Evolutionary conservation across 1,140 invertebrate species (phyloP).

Genomic region (Temnothorax longispinosus): DNA sequence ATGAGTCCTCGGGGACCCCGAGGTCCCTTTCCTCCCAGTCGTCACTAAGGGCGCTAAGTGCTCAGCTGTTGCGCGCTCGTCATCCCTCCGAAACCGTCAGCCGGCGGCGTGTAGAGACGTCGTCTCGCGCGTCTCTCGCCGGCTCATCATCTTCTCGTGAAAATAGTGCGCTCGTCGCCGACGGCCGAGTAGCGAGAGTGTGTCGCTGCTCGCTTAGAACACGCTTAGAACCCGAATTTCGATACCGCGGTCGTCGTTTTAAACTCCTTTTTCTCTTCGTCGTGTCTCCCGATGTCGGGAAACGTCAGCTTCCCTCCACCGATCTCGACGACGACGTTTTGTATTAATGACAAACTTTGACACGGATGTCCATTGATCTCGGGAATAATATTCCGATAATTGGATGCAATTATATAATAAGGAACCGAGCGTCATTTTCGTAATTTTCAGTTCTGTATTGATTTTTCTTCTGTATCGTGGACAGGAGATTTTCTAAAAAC

Average conservation of each 20-base stretch:
- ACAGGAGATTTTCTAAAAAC: too few relatives aligned
- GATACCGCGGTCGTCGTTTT: slow-evolving; percentile 12
- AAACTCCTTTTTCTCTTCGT: background rate
- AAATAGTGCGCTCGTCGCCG: slow-evolving; percentile 17
- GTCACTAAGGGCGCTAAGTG: slow-evolving; percentile 72
- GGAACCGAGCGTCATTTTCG: too few relatives aligned
- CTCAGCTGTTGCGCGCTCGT: slow-evolving; percentile 80
- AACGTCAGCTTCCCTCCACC: background rate
- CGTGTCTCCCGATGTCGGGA: background rate
- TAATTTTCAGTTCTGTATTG: too few relatives aligned
- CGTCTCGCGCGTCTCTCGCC: slow-evolving; percentile 21
- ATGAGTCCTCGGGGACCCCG: slow-evolving; percentile 74
- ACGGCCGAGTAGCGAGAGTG: background rate
- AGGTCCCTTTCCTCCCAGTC: slow-evolving; percentile 34
- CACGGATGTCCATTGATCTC: too few relatives aligned
- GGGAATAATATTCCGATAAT: background rate
- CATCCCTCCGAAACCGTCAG: slow-evolving; percentile 37
- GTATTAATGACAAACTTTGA: background rate
- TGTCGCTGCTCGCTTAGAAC: background rate
- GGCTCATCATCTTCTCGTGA: background rate
- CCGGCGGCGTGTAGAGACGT: slow-evolving; percentile 17
- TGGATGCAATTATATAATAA: too few relatives aligned
- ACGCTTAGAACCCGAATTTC: slow-evolving; percentile 10
- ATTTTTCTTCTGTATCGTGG: too few relatives aligned
- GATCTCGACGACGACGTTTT: background rate